These are phyloP conservation scores for Ceratina australensis DNA, from an alignment of 1,140 invertebrate genomes.

Conservation along the genomic window DNA sequence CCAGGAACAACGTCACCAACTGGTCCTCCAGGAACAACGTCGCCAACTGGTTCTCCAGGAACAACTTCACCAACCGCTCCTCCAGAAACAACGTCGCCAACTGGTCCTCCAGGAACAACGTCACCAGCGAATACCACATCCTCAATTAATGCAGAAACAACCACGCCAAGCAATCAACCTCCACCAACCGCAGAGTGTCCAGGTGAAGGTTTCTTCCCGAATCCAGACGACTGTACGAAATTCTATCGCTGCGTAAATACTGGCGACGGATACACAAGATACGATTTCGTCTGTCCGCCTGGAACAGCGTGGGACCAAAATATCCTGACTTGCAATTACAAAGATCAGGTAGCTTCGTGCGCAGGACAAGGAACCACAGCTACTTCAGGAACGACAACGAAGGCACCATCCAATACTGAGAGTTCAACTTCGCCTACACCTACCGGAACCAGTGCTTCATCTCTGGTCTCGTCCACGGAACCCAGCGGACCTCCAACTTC, in stretches of 20 bases:
- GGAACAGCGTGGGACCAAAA: constrained; percentile 75
- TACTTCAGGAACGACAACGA: constrained; percentile 22
- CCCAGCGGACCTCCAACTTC: background rate
- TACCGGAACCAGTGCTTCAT: too few species aligned
- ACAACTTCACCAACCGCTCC: background rate
- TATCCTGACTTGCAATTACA: constrained; percentile 74
- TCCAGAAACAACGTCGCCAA: background rate
- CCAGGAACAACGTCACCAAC: background rate
- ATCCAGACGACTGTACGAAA: constrained; percentile 81
- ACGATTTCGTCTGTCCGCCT: constrained; percentile 71
- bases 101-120: background rate
- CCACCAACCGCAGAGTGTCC: constrained; percentile 71
- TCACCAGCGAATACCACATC: constrained; percentile 13
- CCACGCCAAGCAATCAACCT: background rate
- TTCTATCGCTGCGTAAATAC: constrained; percentile 81
- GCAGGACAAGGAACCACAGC: constrained; percentile 30
- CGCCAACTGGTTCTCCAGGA: background rate
- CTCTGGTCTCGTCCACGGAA: background rate
- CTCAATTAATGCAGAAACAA: background rate
- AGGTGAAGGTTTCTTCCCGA: constrained; percentile 84
- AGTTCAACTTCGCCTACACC: background rate
- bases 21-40: background rate
- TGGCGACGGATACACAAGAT: constrained; percentile 71
- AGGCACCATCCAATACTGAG: constrained; percentile 22
- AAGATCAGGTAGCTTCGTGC: constrained; percentile 68